These are phyloP conservation scores for Philereme vetulata DNA, from an alignment of 2,888 invertebrate species.

Conservation along the genomic window DNA sequence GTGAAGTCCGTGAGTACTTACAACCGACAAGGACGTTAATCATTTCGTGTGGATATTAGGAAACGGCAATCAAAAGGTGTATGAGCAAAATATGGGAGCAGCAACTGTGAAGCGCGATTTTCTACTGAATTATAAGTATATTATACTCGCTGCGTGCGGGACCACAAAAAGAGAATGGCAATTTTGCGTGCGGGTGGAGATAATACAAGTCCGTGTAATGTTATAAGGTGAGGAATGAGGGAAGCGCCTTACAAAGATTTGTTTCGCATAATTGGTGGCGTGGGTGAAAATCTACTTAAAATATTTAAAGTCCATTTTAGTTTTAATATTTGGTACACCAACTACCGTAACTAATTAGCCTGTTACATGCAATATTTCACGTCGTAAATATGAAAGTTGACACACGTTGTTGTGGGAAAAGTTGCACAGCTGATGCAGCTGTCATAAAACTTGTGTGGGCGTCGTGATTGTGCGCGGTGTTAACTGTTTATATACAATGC, in stretches of 20 bases:
- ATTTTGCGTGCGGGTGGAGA: constrained; percentile 59
- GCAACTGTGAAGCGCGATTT: constrained; percentile 54
- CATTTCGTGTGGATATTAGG: constrained; percentile 47
- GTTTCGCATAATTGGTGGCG: constrained; percentile 45
- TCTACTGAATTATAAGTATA: constrained; percentile 36
- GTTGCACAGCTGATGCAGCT: constrained; percentile 40
- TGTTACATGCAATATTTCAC: constrained; percentile 16
- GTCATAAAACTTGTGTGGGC: constrained; percentile 49
- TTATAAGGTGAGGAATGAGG: constrained; percentile 40
- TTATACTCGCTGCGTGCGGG: constrained; percentile 49
- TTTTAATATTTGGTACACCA: constrained; percentile 15
- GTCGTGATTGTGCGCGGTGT: constrained; percentile 36
- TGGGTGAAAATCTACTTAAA: constrained; percentile 41
- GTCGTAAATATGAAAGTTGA: constrained; percentile 29
- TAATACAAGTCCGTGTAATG: constrained; percentile 51
- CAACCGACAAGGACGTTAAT: constrained; percentile 50
- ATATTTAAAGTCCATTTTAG: constrained; percentile 35
- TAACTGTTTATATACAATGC: constrained; percentile 41
- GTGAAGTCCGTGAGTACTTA: too few relatives aligned
- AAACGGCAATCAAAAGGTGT: constrained; percentile 47
- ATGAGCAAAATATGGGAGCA: constrained; percentile 52
- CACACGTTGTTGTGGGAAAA: constrained; percentile 30
- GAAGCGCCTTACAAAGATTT: constrained; percentile 41
- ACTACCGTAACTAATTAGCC: constrained; percentile 17
- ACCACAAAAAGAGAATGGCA: constrained; percentile 58